These are phyloP conservation scores for Alca torda DNA, from an alignment of 2,797 vertebrate species.

Conservation along the genomic window DNA sequence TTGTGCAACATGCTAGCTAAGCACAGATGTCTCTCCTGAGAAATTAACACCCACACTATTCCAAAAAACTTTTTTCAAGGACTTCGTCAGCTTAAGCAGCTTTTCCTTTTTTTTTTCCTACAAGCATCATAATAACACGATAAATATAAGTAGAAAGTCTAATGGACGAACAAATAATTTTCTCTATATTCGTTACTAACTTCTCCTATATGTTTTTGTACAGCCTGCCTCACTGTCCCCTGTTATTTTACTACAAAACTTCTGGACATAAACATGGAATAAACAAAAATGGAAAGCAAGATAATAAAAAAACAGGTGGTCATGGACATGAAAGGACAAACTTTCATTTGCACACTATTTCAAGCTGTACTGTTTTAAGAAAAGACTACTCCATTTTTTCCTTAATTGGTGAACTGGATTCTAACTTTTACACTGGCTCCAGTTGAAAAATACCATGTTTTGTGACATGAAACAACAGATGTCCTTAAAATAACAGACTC, in stretches of 20 bases:
- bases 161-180: not conserved
- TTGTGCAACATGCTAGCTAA: not conserved
- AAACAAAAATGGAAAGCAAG: not conserved
- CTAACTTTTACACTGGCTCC: not conserved
- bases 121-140: not conserved
- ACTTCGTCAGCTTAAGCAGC: not conserved
- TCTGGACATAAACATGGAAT: not conserved
- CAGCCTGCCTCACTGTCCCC: not conserved
- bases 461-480: slow-evolving; percentile 4
- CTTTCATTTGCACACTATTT: not conserved
- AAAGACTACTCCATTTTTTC: not conserved
- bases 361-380: not conserved
- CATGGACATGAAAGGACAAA: not conserved
- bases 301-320: not conserved
- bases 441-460: not conserved
- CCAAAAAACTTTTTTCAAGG: slow-evolving; percentile 8
- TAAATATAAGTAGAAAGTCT: not conserved
- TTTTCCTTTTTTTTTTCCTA: not conserved
- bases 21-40: not conserved
- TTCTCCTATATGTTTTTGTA: not conserved
- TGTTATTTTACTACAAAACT: not conserved
- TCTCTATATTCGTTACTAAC: not conserved
- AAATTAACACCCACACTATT: slow-evolving; percentile 18
- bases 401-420: not conserved
- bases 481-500: slow-evolving; percentile 21